These are phyloP conservation scores for Agonopterix arenella DNA, from an alignment of 2,888 invertebrate species.

Conservation along the genomic window DNA sequence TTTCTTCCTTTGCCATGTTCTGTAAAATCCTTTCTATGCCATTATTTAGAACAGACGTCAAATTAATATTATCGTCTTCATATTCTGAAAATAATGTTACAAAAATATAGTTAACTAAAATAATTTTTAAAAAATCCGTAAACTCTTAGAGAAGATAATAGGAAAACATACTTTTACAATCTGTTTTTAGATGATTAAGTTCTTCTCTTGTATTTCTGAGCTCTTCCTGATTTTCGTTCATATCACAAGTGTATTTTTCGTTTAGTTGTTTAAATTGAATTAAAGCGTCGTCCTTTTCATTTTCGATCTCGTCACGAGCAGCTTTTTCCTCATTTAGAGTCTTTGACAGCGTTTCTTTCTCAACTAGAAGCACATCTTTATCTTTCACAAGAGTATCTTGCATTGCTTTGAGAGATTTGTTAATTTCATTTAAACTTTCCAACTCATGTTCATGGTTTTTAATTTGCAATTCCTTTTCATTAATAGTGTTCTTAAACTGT, in stretches of 20 bases:
- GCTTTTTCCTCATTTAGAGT: slow-evolving; percentile 25
- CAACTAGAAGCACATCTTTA: slow-evolving; percentile 16
- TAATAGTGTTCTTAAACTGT: slow-evolving; percentile 19
- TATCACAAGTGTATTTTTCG: slow-evolving; percentile 16
- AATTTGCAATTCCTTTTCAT: slow-evolving; percentile 25
- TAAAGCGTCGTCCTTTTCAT: slow-evolving; percentile 20
- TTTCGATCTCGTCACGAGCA: slow-evolving; percentile 23
- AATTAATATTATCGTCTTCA: slow-evolving; percentile 17
- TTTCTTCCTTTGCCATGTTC: slow-evolving; percentile 21
- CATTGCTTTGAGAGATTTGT: slow-evolving; percentile 12
- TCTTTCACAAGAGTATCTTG: slow-evolving; percentile 17
- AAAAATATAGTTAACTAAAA: neutral
- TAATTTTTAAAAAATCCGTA: neutral
- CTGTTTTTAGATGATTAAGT: slow-evolving; percentile 22
- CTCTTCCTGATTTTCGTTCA: slow-evolving; percentile 20
- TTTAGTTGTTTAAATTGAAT: slow-evolving; percentile 21
- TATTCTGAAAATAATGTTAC: slow-evolving; percentile 23
- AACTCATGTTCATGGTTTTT: slow-evolving; percentile 25
- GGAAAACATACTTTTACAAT: slow-evolving; percentile 29
- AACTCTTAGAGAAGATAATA: slow-evolving; percentile 2
- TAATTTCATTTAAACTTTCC: slow-evolving; percentile 19
- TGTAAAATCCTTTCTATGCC: slow-evolving; percentile 26
- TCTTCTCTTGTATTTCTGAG: slow-evolving; percentile 19
- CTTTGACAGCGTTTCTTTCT: slow-evolving; percentile 21
- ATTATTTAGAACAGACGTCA: slow-evolving; percentile 19